Conservation (phyloP, 1,140 invertebrate genomes). For the Pogonomyrmex californicus region DNA sequence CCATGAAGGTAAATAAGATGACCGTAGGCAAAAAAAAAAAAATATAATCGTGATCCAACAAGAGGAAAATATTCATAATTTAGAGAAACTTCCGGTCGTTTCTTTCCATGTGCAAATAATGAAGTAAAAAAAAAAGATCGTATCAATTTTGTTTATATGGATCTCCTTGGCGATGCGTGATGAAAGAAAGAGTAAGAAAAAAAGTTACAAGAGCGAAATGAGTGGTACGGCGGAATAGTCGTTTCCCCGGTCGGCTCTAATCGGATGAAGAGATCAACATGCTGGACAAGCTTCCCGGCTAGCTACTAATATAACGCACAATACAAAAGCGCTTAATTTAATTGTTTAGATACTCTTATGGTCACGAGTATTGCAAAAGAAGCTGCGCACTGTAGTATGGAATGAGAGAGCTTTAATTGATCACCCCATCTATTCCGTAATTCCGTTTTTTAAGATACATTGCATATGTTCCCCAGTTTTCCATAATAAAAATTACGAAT, state of each 20-base stretch:
- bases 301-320: conserved; percentile 55
- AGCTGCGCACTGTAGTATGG: neutral
- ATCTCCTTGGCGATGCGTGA: neutral
- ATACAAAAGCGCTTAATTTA: conserved; percentile 57
- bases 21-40: neutral
- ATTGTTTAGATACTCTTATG: conserved; percentile 58
- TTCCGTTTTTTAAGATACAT: neutral
- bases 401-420: neutral
- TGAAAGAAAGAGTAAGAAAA: conserved; percentile 3
- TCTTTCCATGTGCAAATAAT: conserved; percentile 7
- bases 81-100: conserved; percentile 42
- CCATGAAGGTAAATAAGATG: neutral
- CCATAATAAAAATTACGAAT: neutral
- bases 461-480: neutral
- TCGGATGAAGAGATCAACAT: conserved; percentile 82
- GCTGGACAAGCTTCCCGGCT: conserved; percentile 73
- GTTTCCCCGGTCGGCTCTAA: conserved; percentile 74
- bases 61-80: conserved; percentile 16
- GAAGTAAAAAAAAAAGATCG: conserved; percentile 22
- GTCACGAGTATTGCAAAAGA: neutral
- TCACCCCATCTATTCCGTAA: neutral
- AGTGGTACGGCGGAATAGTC: conserved; percentile 44
- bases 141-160: conserved; percentile 54
- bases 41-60: conserved; percentile 21
- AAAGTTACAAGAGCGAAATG: conserved; percentile 57